Percentiles rank a stretch among this genome's conserved stretches.
phyloP scores from a whole-genome alignment of 1,140 invertebrate species.

The Zaprionus davidi region DNA sequence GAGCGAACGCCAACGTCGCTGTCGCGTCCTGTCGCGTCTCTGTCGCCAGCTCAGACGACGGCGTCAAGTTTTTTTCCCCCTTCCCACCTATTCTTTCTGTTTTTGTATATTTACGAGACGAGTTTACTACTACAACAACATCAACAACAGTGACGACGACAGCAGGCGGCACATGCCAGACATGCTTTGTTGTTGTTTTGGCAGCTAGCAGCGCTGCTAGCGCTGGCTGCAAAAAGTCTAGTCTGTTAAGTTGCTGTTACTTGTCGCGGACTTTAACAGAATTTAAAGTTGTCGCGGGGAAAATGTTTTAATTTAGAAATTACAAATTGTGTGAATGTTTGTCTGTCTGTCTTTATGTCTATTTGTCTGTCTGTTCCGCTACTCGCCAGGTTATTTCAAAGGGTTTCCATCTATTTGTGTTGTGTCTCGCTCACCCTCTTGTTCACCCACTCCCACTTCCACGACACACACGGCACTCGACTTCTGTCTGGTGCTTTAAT shows the following conservation, averaged over 20 bases:
- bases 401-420: constrained; percentile 26
- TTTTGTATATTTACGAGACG: constrained; percentile 61
- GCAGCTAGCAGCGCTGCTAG: constrained; percentile 12
- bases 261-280: constrained; percentile 32
- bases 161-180: constrained; percentile 15
- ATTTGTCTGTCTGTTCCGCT: constrained; percentile 5
- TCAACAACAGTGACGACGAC: constrained; percentile 10
- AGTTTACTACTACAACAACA: constrained; percentile 43
- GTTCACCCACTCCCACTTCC: constrained; percentile 13
- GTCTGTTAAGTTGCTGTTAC: constrained; percentile 25
- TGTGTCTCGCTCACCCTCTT: not conserved
- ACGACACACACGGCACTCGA: constrained; percentile 31
- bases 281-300: constrained; percentile 38
- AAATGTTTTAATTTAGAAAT: constrained; percentile 43
- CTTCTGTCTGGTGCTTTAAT: constrained; percentile 55
- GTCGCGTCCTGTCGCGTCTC: constrained; percentile 22
- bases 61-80: constrained; percentile 29
- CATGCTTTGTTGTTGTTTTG: constrained; percentile 28
- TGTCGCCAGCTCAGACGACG: constrained; percentile 41
- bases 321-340: constrained; percentile 20
- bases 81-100: not conserved
- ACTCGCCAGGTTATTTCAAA: constrained; percentile 24
- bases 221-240: constrained; percentile 38
- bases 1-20: constrained; percentile 35
- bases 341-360: constrained; percentile 11